Base-by-base conservation (phyloP, 2,888 invertebrate genomes). In the Megalurothrips usitatus region DNA sequence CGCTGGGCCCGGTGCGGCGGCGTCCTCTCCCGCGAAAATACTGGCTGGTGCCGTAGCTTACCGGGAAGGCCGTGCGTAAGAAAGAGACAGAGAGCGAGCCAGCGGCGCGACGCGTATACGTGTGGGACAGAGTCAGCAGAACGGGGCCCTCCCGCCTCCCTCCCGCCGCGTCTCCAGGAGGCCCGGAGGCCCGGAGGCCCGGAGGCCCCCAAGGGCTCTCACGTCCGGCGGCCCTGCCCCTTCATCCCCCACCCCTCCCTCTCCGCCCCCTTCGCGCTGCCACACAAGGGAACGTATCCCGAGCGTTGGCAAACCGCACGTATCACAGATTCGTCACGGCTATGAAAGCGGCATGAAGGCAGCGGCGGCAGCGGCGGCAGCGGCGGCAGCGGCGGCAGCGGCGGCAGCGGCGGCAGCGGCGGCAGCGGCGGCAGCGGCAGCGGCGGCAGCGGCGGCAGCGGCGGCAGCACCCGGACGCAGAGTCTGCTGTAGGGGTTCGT, bases 241-340 rank as follows among this genome's bases (percentile, higher is more conserved):
- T 11, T 14, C 19, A 14, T 43, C 17, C 58, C 58, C 58, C 58
- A 8, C 58, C 58, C n/a, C 23, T 26, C 23, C 26, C 23, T 17
- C 68, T 26, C 68, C 23, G 26, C 68, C 68, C 58, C 26, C 68
- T 58, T 58, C 58, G 14, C 17, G 58, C 6, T 19, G 14, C 58
- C 58, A 17, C 58, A n/a, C 58, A 58, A 26, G 58, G 68, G 68
- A 75, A 26, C 68, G 23, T 75, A 75, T 75, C 68, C 68, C n/a
- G 23, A 26, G 68, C 68, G 68, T n/a, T 12, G 68, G 68, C 68
- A 75, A 75, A 75, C 68, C 68, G 68, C 68, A 75, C 68, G 68
- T 75, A 75, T 75, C 68, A 75, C 11, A 75, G 68, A 75, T 75
- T 75, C 68, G 68, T 75, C 68, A 75, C 68, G 26, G 68, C 58